Base-by-base conservation (phyloP, 2,888 invertebrate genomes). In the Agrilus mali region DNA sequence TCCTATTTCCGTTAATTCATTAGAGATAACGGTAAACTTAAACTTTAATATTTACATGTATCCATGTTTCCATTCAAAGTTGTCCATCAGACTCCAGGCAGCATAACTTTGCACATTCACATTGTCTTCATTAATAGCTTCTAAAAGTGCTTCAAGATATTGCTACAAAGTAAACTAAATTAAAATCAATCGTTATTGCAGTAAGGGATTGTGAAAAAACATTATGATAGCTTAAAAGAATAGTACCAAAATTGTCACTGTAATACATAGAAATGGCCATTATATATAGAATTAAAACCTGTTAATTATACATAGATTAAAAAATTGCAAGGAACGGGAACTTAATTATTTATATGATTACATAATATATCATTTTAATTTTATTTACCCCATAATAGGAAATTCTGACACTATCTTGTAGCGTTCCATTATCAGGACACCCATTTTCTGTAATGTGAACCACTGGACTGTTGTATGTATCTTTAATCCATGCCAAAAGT, bases 61-160 rank as follows among this genome's bases (percentile, higher is more conserved):
- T 12, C 75, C 75, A 34, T 58, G 58, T 2, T 55, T 60, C 77
- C 77, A 78, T 60, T 78, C 78, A 49, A 78, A 75, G 54, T 75
- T 76, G 54, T 80, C 80, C 67, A 78, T 67, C 20, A 79, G 61
- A 2, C 75, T 74, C 77, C 78, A 77, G 0, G 72, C 75, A 12
- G 72, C 71, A 59, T 75, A 78, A 1, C 74, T 75, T 42, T 60
- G 60, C 0, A 74, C 56, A 41, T 69, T 66, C 47, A 69, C 69
- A 3, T 62, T 62, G 49, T 72, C 72, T 49, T 66, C 52, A 20
- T 55, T 40, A 5, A 61, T 58, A 2, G 60, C 54, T 14, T 55
- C 49, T 22, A 56, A 44, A 8, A 60, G 22, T 3, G 50, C 47
- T 15, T 44, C 47, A 15, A 61, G 44, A 41, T 59, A 54, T 40